Percentiles rank a stretch among this genome's conserved stretches.
Conservation (phyloP, 2,888 invertebrate species). For the Lamellibrachia columna region DNA sequence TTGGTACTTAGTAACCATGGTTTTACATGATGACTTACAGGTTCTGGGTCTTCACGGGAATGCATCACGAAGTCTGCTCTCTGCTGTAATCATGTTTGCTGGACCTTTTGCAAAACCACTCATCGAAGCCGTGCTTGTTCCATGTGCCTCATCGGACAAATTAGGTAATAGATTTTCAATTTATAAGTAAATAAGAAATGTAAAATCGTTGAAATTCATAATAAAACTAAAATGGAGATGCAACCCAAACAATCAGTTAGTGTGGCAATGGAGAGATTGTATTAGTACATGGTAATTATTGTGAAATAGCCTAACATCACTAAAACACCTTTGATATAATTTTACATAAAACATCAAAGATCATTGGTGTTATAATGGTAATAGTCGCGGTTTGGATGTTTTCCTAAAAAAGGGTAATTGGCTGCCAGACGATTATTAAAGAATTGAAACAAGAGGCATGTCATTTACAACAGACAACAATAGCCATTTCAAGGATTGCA, state of each 20-base stretch:
- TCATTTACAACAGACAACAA: no score
- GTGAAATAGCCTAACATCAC: not conserved
- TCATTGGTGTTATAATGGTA: no score
- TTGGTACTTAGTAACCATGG: not conserved
- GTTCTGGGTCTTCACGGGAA: not conserved
- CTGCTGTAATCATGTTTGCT: not conserved
- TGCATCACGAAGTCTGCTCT: not conserved
- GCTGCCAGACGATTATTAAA: no score
- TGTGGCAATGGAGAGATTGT: not conserved
- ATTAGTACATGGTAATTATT: not conserved
- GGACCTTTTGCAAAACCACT: not conserved
- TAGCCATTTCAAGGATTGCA: no score
- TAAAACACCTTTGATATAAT: no score
- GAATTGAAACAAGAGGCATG: no score
- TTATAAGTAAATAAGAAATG: not conserved
- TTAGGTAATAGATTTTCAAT: not conserved
- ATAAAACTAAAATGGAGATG: not conserved
- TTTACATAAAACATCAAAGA: no score
- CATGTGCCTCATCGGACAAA: not conserved
- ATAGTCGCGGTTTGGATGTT: no score
- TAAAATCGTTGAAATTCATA: not conserved
- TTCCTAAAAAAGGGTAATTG: no score
- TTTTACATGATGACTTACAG: not conserved
- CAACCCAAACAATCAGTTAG: not conserved
- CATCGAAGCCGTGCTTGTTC: constrained; percentile 4